These are phyloP conservation scores for Podargus strigoides DNA, from an alignment of 2,797 vertebrate species.

Conservation along the genomic window DNA sequence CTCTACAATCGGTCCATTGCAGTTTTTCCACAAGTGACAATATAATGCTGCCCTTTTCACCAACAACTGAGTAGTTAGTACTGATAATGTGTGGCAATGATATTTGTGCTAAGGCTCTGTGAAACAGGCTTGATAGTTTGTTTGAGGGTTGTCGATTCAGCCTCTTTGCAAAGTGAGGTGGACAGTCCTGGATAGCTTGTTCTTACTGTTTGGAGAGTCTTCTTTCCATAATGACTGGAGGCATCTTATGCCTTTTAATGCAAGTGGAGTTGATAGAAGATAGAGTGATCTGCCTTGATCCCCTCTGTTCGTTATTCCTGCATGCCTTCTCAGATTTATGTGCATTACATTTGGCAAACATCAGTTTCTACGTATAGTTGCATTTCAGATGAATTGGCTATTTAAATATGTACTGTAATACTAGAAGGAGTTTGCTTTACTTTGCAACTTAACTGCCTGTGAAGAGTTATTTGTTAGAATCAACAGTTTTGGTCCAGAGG, in stretches of 20 bases:
- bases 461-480: slow-evolving; percentile 17
- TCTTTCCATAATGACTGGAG: not conserved
- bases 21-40: not conserved
- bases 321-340: not conserved
- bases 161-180: not conserved
- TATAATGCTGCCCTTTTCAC: not conserved
- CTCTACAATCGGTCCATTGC: not conserved
- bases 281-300: not conserved
- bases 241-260: not conserved
- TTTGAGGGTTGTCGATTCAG: not conserved
- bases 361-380: not conserved
- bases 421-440: not conserved
- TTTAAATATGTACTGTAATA: not conserved
- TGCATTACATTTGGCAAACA: not conserved
- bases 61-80: not conserved
- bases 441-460: not conserved
- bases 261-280: not conserved
- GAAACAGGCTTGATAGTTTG: not conserved
- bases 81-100: not conserved
- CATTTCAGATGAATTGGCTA: not conserved
- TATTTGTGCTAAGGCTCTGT: not conserved
- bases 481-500: not conserved
- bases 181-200: not conserved
- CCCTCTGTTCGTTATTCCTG: not conserved
- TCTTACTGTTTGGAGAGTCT: not conserved